Evolutionary conservation across 2,888 invertebrate species (phyloP), one percentile per base, ranked within the genome.

Genomic region (Hypselothyrea guttata): DNA sequence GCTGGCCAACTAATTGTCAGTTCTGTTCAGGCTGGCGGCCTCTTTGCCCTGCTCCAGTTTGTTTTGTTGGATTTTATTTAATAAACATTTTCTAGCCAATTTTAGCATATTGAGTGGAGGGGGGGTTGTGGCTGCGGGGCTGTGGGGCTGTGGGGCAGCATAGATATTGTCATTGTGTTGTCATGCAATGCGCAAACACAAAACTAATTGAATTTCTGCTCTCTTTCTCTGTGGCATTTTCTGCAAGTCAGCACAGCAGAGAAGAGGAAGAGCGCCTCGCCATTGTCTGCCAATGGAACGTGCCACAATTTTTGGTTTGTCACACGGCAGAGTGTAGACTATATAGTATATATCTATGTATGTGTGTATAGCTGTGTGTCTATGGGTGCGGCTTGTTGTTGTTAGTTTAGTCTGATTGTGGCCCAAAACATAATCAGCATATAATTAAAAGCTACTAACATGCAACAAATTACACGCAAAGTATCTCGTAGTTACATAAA

Each of bases 101-200:
- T 40, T 55, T 41, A 9, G 31, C 42, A 47, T 2, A 30, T n/a
- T 12, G 13, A 4, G 31, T 13, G 7, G 1, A 12, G 40, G 1
- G n/a, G 9, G 8, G 9, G 16, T 4, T 15, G 12, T 9, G 12
- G 1, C 2, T 12, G 2, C 33, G 11, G n/a, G 7, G 15, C 12
- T 2, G 34, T 7, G n/a, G 38, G 27, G 31, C 0, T 40, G 5
- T 7, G 11, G 28, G 18, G 4, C 16, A 22, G 22, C 22, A 22
- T 22, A 22, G 22, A 22, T 12, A 41, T 18, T 58, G 44, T 58
- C 59, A 63, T 75, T 79, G 84, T 79, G 84, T 84, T 82, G 78
- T 79, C 85, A 79, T 82, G 85, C 83, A 82, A 84, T 78, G 79
- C 75, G 85, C 78, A 79, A 79, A 79, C 78, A 79, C 78, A 84